phyloP scores from a whole-genome alignment of 2,113 vertebrate genomes.

The Hiodon tergisus region DNA sequence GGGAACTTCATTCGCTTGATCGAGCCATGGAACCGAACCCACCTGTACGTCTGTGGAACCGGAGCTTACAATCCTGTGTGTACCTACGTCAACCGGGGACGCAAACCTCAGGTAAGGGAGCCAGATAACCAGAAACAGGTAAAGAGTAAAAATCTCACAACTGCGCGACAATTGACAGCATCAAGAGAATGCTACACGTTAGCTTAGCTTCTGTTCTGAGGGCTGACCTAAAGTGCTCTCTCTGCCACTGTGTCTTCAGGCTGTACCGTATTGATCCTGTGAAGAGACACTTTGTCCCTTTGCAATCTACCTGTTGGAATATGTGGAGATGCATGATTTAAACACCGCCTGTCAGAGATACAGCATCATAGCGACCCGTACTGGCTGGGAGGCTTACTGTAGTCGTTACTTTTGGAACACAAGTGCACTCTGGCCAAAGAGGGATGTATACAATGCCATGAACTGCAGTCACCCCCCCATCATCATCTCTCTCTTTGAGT shows the following conservation, averaged over 20 bases:
- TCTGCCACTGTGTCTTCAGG: no score
- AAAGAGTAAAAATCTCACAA: not conserved
- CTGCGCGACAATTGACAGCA: no score
- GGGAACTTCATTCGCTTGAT: conserved; percentile 95
- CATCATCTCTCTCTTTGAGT: no score
- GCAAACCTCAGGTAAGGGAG: conserved; percentile 82
- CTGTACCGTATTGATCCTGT: no score
- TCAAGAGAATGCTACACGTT: no score
- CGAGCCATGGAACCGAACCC: conserved; percentile 95
- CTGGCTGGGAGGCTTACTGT: conserved; percentile 12
- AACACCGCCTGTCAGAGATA: not conserved
- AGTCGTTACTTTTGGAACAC: not conserved
- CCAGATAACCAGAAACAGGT: not conserved
- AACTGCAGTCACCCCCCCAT: no score
- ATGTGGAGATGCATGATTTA: not conserved
- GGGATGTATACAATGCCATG: no score
- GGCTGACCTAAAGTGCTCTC: no score
- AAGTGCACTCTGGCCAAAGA: no score
- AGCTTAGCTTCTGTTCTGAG: no score
- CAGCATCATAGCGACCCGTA: conserved; percentile 16
- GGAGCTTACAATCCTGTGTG: conserved; percentile 97
- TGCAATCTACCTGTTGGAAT: no score
- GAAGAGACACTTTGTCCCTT: no score
- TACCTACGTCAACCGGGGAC: conserved; percentile 86
- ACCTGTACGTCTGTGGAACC: conserved; percentile 89